A percentile compares a stretch with the other conserved stretches of the same genome.
These are phyloP conservation scores for Agrypnia vestita DNA, from an alignment of 1,140 invertebrate genomes.

Conservation along the genomic window DNA sequence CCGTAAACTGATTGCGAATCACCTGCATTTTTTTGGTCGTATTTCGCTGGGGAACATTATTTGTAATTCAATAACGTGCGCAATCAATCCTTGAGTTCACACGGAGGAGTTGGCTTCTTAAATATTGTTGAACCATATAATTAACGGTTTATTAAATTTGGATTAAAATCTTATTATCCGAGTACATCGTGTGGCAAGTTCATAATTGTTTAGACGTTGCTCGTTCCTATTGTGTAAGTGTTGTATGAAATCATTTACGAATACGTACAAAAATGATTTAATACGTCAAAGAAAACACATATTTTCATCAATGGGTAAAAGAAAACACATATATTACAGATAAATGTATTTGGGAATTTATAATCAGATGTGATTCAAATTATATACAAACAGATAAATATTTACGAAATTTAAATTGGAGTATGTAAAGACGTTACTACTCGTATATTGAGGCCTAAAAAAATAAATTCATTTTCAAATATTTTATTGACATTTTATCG, in stretches of 20 bases:
- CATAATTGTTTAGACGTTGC: conserved; percentile 6
- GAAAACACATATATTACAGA: no score
- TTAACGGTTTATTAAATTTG: conserved; percentile 20
- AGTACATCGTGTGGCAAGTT: conserved; percentile 33
- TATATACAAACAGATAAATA: no score
- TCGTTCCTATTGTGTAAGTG: neutral
- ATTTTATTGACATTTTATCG: no score
- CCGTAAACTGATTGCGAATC: neutral
- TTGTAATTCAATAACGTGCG: conserved; percentile 13
- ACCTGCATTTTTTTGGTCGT: neutral
- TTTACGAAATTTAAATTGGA: no score
- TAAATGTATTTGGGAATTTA: no score
- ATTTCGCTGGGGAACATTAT: neutral
- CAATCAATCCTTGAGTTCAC: conserved; percentile 12
- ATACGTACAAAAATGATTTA: neutral
- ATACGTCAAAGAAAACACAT: neutral
- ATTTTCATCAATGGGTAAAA: no score
- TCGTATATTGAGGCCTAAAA: no score
- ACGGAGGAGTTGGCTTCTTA: conserved; percentile 1
- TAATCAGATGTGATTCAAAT: no score
- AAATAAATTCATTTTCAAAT: no score
- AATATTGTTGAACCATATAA: conserved; percentile 25
- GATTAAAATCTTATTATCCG: conserved; percentile 9
- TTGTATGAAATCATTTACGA: neutral
- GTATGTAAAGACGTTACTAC: no score